A percentile compares a stretch with the other conserved stretches of the same genome.
Conservation (phyloP, 1,140 invertebrate genomes). For the Polypedilum pembai region DNA sequence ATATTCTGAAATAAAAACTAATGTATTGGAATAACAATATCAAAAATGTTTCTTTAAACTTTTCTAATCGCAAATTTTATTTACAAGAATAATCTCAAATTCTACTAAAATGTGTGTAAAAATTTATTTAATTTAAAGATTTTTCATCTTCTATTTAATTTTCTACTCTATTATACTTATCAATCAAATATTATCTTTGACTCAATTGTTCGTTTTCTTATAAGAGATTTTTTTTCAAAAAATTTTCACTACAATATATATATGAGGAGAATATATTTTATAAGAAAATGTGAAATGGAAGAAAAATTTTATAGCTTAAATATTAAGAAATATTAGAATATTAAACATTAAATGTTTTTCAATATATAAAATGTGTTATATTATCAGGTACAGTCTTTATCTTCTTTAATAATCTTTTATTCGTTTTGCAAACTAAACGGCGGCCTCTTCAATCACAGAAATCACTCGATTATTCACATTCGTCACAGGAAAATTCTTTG, state of each 20-base stretch:
- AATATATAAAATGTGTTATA: background rate
- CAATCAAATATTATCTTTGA: background rate
- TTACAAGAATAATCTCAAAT: slow-evolving; percentile 7
- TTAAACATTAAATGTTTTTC: background rate
- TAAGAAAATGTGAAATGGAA: no score
- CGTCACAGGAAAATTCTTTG: slow-evolving; percentile 33
- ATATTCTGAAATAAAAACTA: slow-evolving; percentile 2
- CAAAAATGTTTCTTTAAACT: background rate
- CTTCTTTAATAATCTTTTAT: background rate
- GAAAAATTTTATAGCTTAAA: no score
- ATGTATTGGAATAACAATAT: background rate
- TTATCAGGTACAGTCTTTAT: slow-evolving; percentile 1
- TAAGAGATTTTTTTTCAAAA: background rate
- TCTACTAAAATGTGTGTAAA: background rate
- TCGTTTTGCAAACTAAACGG: slow-evolving; percentile 43
- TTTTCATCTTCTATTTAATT: background rate
- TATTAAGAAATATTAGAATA: no score
- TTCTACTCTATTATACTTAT: background rate
- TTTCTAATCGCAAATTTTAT: background rate
- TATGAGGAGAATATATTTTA: no score
- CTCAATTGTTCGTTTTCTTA: background rate
- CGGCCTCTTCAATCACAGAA: slow-evolving; percentile 66
- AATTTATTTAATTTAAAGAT: background rate
- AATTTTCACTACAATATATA: background rate
- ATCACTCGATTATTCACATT: slow-evolving; percentile 52